These are phyloP conservation scores for Liodrosophila aerea DNA, from an alignment of 2,888 invertebrate species.

Conservation along the genomic window DNA sequence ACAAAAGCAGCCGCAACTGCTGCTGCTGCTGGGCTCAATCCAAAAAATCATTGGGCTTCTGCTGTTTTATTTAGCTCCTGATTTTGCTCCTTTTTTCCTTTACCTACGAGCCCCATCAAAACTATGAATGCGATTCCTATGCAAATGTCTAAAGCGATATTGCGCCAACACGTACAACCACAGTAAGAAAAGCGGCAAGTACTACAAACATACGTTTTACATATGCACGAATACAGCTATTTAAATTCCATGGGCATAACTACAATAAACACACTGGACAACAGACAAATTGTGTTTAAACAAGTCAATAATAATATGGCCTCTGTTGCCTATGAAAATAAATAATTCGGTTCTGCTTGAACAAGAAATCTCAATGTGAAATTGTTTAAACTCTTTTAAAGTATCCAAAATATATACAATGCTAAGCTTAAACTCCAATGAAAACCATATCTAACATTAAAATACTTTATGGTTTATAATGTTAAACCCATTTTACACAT, in stretches of 20 bases:
- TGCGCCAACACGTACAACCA: slow-evolving; percentile 29
- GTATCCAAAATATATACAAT: no score
- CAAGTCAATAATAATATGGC: slow-evolving; percentile 37
- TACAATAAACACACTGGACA: slow-evolving; percentile 3
- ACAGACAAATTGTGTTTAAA: slow-evolving; percentile 32
- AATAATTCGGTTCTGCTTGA: slow-evolving; percentile 33
- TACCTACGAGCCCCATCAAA: slow-evolving; percentile 21
- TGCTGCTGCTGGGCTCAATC: not conserved
- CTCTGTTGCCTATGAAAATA: slow-evolving; percentile 24
- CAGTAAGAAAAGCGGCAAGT: slow-evolving; percentile 6
- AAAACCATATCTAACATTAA: no score
- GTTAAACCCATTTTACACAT: no score
- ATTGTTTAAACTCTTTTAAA: no score
- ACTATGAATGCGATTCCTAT: slow-evolving; percentile 64
- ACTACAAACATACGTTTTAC: not conserved
- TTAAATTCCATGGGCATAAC: slow-evolving; percentile 19
- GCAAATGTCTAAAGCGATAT: slow-evolving; percentile 42
- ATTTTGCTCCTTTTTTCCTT: slow-evolving; percentile 12
- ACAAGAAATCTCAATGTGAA: no score
- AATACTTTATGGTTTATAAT: no score
- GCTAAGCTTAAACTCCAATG: no score
- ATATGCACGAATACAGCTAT: slow-evolving; percentile 7
- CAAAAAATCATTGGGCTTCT: slow-evolving; percentile 17
- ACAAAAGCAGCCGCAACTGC: slow-evolving; percentile 4
- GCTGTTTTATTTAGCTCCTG: slow-evolving; percentile 35